Conservation (phyloP, 2,797 vertebrate genomes). For the Mus spretus region DNA sequence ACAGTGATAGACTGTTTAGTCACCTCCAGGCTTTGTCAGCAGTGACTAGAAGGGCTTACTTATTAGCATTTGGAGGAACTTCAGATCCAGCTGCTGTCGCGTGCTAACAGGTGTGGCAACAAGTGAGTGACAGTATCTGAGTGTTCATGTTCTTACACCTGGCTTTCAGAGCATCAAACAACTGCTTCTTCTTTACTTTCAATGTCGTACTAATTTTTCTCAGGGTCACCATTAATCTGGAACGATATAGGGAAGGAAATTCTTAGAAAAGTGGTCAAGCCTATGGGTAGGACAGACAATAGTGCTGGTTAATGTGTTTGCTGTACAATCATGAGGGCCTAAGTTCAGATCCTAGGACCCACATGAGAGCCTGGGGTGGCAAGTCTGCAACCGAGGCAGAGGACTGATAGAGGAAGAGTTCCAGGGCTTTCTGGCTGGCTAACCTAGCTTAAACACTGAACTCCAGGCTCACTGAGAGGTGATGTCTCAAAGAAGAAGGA, state of each 20-base stretch:
- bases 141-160: background rate
- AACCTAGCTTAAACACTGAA: background rate
- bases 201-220: background rate
- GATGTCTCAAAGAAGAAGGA: background rate
- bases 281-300: background rate
- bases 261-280: background rate
- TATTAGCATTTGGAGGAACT: background rate
- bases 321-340: background rate
- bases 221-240: background rate
- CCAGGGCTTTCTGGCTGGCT: background rate
- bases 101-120: background rate
- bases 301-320: background rate
- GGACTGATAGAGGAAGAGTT: background rate
- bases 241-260: conserved; percentile 12
- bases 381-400: too few species aligned
- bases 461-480: background rate
- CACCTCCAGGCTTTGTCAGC: background rate
- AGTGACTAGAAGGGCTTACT: background rate
- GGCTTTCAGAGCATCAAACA: conserved; percentile 25
- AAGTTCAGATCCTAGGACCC: background rate
- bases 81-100: too few species aligned
- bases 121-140: background rate
- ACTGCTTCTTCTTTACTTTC: background rate
- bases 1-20: background rate
- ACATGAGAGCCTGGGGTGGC: background rate